phyloP scores from a whole-genome alignment of 2,888 invertebrate genomes.

The Leistus spinibarbis region DNA sequence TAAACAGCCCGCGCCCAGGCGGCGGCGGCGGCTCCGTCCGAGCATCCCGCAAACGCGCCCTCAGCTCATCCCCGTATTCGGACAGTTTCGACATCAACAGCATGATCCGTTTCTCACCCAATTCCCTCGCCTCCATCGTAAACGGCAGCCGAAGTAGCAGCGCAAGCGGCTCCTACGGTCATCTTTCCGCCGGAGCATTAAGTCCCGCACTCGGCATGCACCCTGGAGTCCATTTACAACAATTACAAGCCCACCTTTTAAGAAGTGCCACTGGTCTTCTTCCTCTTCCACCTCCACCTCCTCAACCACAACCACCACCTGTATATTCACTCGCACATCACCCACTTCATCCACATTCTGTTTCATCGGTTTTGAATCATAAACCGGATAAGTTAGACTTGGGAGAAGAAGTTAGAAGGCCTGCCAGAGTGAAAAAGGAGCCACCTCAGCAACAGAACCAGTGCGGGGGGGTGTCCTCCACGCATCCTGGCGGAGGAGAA shows the following conservation, averaged over 20 bases:
- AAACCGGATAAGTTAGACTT: conserved; percentile 21
- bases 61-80: conserved; percentile 94
- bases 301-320: conserved; percentile 51
- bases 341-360: conserved; percentile 49
- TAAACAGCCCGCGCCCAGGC: conserved; percentile 67
- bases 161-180: conserved; percentile 95
- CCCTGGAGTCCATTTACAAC: conserved; percentile 71
- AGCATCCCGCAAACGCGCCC: conserved; percentile 82
- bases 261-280: conserved; percentile 66
- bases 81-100: conserved; percentile 95
- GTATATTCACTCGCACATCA: conserved; percentile 57
- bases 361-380: conserved; percentile 6
- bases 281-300: conserved; percentile 58
- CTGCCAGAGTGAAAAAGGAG: conserved; percentile 55
- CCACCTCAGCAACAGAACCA: conserved; percentile 46
- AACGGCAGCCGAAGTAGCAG: conserved; percentile 86
- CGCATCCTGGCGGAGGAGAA: conserved; percentile 44
- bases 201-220: conserved; percentile 80
- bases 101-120: conserved; percentile 94
- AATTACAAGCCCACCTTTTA: conserved; percentile 80
- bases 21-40: conserved; percentile 56
- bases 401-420: conserved; percentile 43
- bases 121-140: conserved; percentile 81
- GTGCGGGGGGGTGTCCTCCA: conserved; percentile 31
- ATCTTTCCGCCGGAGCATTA: conserved; percentile 94